A percentile compares a stretch with the other conserved stretches of the same genome.
Evolutionary conservation across 1,140 invertebrate genomes (phyloP).

Genomic region (Holcopasites calliopsidis): DNA sequence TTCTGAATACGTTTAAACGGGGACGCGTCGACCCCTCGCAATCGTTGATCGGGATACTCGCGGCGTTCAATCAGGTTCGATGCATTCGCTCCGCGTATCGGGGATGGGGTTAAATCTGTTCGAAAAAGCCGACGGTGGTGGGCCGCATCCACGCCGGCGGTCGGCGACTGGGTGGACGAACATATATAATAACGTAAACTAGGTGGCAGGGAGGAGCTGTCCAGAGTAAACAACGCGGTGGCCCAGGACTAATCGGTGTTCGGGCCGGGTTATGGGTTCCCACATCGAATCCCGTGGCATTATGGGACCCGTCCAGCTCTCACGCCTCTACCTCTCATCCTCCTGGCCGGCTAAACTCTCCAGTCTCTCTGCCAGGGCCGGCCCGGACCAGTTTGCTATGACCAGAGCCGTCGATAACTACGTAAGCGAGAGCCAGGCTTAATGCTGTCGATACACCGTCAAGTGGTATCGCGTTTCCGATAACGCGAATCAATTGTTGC

Average conservation of each 20-base stretch:
- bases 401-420: conserved; percentile 49
- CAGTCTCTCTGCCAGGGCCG: conserved; percentile 20
- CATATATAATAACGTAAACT: conserved; percentile 68
- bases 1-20: no score
- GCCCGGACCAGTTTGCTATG: conserved; percentile 55
- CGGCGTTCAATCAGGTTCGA: neutral
- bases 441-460: conserved; percentile 59
- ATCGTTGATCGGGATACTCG: neutral
- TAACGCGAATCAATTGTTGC: conserved; percentile 47
- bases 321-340: conserved; percentile 48
- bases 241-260: conserved; percentile 66
- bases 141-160: conserved; percentile 56
- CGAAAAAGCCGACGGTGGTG: conserved; percentile 52
- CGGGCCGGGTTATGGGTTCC: conserved; percentile 63
- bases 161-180: conserved; percentile 58
- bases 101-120: conserved; percentile 29
- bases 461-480: conserved; percentile 24
- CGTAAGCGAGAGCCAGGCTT: conserved; percentile 51
- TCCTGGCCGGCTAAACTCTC: conserved; percentile 1
- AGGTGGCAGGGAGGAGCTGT: conserved; percentile 66
- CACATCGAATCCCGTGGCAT: conserved; percentile 64
- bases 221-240: conserved; percentile 66
- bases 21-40: no score
- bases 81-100: neutral
- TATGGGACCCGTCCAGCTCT: conserved; percentile 60